phyloP scores from a whole-genome alignment of 2,888 invertebrate species.

The Pardosa pseudoannulata region DNA sequence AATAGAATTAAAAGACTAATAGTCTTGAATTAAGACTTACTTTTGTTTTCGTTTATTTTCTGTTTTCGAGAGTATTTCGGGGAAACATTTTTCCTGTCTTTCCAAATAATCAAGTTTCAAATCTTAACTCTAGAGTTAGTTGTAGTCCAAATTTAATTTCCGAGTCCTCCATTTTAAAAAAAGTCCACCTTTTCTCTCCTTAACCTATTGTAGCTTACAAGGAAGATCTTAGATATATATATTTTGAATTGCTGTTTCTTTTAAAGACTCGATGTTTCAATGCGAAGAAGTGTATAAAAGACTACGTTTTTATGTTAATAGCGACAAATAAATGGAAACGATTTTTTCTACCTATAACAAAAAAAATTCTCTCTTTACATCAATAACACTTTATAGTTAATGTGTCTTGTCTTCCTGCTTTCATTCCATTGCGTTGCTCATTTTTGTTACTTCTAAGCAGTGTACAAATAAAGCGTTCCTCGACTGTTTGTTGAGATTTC shows the following conservation, averaged over 20 bases:
- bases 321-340: slow-evolving; percentile 25
- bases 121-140: background rate
- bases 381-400: slow-evolving; percentile 43
- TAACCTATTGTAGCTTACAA: background rate
- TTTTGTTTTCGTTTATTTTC: background rate
- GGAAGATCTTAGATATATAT: background rate
- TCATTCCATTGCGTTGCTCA: slow-evolving; percentile 61
- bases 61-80: background rate
- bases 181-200: slow-evolving; percentile 1
- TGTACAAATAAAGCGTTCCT: slow-evolving; percentile 72
- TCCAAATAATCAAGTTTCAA: background rate
- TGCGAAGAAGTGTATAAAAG: slow-evolving; percentile 33
- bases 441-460: slow-evolving; percentile 58
- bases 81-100: background rate
- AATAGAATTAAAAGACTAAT: too few relatives aligned
- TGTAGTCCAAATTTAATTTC: background rate
- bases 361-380: slow-evolving; percentile 19
- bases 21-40: too few relatives aligned
- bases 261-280: slow-evolving; percentile 29
- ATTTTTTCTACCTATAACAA: slow-evolving; percentile 41
- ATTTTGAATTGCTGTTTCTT: slow-evolving; percentile 29
- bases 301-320: slow-evolving; percentile 40
- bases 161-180: background rate
- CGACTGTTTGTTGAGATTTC: slow-evolving; percentile 30
- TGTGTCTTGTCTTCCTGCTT: slow-evolving; percentile 70